Conservation (phyloP, 2,888 invertebrate genomes). For the Tetranychus truncatus region DNA sequence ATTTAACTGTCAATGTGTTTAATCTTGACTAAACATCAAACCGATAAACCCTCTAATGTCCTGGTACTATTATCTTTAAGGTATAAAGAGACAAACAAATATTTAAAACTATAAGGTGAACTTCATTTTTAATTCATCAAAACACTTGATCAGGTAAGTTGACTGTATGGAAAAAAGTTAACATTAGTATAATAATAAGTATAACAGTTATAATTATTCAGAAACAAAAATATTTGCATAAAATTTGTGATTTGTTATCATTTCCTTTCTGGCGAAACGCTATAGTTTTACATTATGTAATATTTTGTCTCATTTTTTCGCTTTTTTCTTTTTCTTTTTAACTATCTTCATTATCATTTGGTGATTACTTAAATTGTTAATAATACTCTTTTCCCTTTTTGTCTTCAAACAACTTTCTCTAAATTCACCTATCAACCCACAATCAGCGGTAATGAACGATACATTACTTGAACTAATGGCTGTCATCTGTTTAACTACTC, state of each 20-base stretch:
- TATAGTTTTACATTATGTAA: not conserved
- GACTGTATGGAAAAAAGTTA: too few species aligned
- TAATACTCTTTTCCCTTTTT: not conserved
- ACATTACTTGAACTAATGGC: not conserved
- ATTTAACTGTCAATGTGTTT: too few species aligned
- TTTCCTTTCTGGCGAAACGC: not conserved
- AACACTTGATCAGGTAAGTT: too few species aligned
- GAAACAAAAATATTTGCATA: too few species aligned
- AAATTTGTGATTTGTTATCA: not conserved
- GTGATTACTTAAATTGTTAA: not conserved
- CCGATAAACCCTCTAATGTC: too few species aligned
- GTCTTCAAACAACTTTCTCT: not conserved
- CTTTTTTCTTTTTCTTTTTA: not conserved
- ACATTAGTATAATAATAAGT: too few species aligned
- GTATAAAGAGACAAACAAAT: not conserved
- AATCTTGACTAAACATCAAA: too few species aligned
- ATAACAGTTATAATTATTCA: too few species aligned
- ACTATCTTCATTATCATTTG: not conserved
- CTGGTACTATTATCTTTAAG: too few species aligned
- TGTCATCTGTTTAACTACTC: not conserved
- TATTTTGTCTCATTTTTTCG: not conserved
- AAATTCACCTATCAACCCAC: not conserved
- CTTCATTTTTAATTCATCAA: not conserved
- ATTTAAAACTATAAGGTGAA: not conserved
- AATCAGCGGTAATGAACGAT: conserved; percentile 1